Conservation (phyloP, 2,888 invertebrate species). For the Anaspis maculata region DNA sequence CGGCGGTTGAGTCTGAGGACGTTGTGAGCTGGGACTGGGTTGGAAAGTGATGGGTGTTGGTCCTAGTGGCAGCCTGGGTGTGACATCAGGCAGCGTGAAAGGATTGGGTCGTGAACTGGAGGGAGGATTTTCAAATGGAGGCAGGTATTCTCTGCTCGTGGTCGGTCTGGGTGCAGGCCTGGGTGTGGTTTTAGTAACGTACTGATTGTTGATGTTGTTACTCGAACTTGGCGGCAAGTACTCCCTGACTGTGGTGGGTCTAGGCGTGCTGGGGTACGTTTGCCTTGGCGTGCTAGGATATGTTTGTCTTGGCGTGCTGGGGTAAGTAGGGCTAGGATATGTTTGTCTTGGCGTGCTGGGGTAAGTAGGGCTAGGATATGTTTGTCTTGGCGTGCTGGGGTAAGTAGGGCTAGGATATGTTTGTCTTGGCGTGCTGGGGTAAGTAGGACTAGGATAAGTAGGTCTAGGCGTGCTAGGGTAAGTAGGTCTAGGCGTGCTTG, state of each 20-base stretch:
- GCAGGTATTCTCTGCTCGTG: conserved; percentile 1
- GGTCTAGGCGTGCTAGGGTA: conserved; percentile 16
- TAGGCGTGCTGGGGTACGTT: conserved; percentile 8
- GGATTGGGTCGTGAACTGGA: too few species aligned
- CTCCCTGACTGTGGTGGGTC: conserved; percentile 9
- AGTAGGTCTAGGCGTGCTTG: conserved; percentile 1
- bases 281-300: conserved; percentile 1
- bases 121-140: too few species aligned
- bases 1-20: background rate
- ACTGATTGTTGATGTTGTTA: conserved; percentile 1
- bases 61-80: too few species aligned
- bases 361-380: too few species aligned
- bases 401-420: conserved; percentile 6
- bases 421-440: conserved; percentile 8
- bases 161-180: background rate
- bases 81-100: too few species aligned
- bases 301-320: background rate
- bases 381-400: too few species aligned
- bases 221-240: background rate
- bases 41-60: conserved; percentile 1
- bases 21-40: conserved; percentile 7
- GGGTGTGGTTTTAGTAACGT: background rate
- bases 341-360: conserved; percentile 14
- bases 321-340: conserved; percentile 8
- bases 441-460: conserved; percentile 7